phyloP scores from a whole-genome alignment of 37 sponge, comb jelly and placozoan genomes.

The Beroe ovata region DNA sequence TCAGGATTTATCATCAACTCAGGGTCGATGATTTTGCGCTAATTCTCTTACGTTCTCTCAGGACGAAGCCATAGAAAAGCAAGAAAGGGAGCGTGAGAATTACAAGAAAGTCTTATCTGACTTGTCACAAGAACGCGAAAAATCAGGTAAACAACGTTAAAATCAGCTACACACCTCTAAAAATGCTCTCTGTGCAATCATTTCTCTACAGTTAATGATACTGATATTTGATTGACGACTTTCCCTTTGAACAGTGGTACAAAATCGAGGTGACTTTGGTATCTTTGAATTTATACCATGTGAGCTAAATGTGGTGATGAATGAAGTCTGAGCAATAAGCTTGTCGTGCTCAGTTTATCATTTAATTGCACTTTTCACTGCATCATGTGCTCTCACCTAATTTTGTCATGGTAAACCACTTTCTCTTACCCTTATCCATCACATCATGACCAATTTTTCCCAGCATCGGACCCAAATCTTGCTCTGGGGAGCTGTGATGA shows the following conservation, averaged over 20 bases:
- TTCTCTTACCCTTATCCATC: too few relatives aligned
- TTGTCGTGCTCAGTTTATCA: too few relatives aligned
- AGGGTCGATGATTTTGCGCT: too few relatives aligned
- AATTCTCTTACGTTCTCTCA: too few relatives aligned
- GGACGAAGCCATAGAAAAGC: neutral
- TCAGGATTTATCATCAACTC: too few relatives aligned
- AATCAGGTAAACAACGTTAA: neutral
- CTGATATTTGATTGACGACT: neutral
- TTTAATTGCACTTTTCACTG: too few relatives aligned
- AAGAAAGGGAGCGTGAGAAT: neutral
- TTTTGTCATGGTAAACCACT: neutral
- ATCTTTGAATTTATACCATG: neutral
- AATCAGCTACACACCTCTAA: too few relatives aligned
- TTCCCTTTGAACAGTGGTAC: neutral
- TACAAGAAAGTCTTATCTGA: neutral
- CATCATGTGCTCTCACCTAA: too few relatives aligned
- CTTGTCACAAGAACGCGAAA: neutral
- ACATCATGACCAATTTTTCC: too few relatives aligned
- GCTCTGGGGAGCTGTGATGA: neutral
- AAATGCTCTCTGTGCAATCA: too few relatives aligned
- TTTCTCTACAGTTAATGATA: neutral
- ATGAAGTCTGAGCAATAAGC: too few relatives aligned
- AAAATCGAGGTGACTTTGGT: neutral
- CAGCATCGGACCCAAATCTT: too few relatives aligned
- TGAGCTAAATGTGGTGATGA: neutral